Conservation (phyloP, 2,888 invertebrate species). For the Cyclophora punctaria region DNA sequence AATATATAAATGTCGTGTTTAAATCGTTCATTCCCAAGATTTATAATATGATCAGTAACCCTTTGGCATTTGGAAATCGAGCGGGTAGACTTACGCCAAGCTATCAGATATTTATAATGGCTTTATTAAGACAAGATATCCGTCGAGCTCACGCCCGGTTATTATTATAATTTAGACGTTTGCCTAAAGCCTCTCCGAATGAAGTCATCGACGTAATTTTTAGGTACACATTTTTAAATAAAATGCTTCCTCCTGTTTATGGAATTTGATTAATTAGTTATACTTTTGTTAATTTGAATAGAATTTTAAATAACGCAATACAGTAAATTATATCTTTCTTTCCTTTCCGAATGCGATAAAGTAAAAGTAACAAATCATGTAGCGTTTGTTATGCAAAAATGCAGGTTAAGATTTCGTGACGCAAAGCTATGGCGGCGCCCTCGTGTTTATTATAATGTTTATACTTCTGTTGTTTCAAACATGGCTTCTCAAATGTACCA, state of each 20-base stretch:
- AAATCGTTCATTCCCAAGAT: slow-evolving; percentile 40
- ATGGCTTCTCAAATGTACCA: slow-evolving; percentile 37
- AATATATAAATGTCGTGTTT: slow-evolving; percentile 31
- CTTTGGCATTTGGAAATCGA: slow-evolving; percentile 55
- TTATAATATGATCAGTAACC: slow-evolving; percentile 43
- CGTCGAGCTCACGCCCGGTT: slow-evolving; percentile 67
- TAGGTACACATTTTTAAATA: slow-evolving; percentile 16
- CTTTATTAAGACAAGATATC: slow-evolving; percentile 70
- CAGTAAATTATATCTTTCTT: background rate
- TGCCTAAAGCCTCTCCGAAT: slow-evolving; percentile 66
- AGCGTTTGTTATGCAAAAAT: slow-evolving; percentile 68
- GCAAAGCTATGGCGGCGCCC: slow-evolving; percentile 46
- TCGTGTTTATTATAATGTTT: slow-evolving; percentile 59
- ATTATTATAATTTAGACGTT: slow-evolving; percentile 74
- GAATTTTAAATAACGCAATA: background rate
- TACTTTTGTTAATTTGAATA: background rate
- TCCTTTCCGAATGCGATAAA: slow-evolving; percentile 31
- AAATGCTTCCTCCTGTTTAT: slow-evolving; percentile 16
- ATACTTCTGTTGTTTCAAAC: slow-evolving; percentile 50
- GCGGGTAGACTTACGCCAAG: slow-evolving; percentile 48
- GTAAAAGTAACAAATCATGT: slow-evolving; percentile 51
- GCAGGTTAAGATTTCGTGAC: slow-evolving; percentile 64
- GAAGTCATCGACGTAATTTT: slow-evolving; percentile 57
- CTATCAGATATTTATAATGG: slow-evolving; percentile 72
- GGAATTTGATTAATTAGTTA: slow-evolving; percentile 1